phyloP scores from a whole-genome alignment of 2,797 vertebrate species.

The Crenuchus spilurus region DNA sequence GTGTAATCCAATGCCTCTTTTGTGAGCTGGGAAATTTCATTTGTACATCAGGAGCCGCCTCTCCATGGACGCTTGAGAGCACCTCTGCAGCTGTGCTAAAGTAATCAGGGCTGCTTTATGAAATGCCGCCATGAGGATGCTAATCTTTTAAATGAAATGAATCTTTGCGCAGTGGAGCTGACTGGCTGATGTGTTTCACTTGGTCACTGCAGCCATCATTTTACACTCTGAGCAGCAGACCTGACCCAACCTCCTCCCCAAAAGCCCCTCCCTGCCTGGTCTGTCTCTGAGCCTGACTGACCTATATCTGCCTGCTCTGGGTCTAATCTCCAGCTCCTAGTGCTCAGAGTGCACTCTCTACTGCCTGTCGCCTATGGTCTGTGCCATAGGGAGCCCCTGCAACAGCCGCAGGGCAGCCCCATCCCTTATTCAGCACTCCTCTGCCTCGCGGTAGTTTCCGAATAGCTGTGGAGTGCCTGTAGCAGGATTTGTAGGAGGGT shows the following conservation, averaged over 20 bases:
- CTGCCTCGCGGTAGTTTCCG: neutral
- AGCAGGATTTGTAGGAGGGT: constrained; percentile 36
- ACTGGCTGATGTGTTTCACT: constrained; percentile 17
- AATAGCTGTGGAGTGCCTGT: neutral
- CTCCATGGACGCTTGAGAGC: neutral
- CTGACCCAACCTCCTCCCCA: neutral
- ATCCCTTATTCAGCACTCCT: constrained; percentile 41
- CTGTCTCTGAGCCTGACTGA: constrained; percentile 60
- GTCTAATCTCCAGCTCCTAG: constrained; percentile 33
- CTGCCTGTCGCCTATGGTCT: constrained; percentile 12
- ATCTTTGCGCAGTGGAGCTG: neutral
- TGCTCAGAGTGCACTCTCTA: constrained; percentile 13
- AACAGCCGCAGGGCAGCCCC: constrained; percentile 28
- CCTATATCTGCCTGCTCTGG: constrained; percentile 64
- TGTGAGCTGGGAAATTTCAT: constrained; percentile 45
- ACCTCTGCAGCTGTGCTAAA: constrained; percentile 10
- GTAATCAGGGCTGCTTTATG: constrained; percentile 33
- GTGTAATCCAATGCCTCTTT: constrained; percentile 37
- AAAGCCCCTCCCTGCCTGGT: constrained; percentile 34
- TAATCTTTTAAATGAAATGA: constrained; percentile 24
- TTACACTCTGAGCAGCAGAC: neutral
- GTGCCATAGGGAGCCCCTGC: constrained; percentile 39
- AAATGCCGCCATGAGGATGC: constrained; percentile 7
- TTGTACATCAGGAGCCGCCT: constrained; percentile 23
- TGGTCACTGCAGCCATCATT: constrained; percentile 25